Evolutionary conservation across 2,113 vertebrate genomes (phyloP), one percentile per base, ranked within the genome.

Genomic region (Eleginops maclovinus): DNA sequence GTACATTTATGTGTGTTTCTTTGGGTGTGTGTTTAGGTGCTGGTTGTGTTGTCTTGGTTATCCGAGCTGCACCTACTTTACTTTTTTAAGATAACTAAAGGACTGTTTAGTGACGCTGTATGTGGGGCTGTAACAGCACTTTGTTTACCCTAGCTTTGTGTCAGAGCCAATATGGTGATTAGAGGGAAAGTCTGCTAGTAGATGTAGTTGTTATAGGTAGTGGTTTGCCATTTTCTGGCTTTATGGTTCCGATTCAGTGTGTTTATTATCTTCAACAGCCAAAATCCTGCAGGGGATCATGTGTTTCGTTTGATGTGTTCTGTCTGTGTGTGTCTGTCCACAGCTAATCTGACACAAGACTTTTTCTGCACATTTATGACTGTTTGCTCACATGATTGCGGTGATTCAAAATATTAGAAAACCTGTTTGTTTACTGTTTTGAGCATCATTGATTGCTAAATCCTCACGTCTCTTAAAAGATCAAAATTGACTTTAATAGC

Each of bases 11-110:
- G 54, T 56, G 26, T 17, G 54, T 28, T 14, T 65, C 40, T 65
- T 40, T 43, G 70, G 73, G 53, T 56, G 19, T 67, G 55, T 46
- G 40, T 66, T 14, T 75, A 53, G 19, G 28, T 47, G 47, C n/a
- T 65, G 24, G 2, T 16, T 56, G 36, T 54, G 71, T 31, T 62
- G 16, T 31, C 22, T 46, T 11, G 1, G 17, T 61, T 61, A 40
- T 58, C 28, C 11, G 62, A 26, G 49, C 21, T 47, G 1, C 24
- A 40, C 19, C 36, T 28, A 8, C 49, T 56, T 60, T 4, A 62
- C 46, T 54, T 49, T 26, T 26, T 44, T 17, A 44, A 71, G 22
- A 41, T 26, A 21, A 40, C 36, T 47, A 4, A 13, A 66, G 46
- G 28, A 59, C 17, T 26, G 46, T 71, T 50, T 26, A 31, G 21